Base-by-base conservation (phyloP, 2,888 invertebrate genomes). In the Saturnia japonica region DNA sequence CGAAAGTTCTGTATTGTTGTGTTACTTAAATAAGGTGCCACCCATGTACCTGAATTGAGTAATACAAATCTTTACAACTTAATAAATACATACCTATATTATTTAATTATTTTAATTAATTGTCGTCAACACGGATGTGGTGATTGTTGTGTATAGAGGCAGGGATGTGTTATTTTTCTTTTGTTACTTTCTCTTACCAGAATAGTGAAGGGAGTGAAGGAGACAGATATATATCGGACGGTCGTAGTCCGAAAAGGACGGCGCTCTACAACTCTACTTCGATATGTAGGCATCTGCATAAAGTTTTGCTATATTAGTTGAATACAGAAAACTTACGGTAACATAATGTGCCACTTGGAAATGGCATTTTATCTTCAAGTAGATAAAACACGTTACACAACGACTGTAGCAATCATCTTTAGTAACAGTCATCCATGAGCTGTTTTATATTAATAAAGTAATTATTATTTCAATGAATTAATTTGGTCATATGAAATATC, bases 141-240 rank as follows among this genome's bases (percentile, higher is more conserved):
- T 76, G 76, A 79, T 79, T 82, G 77, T 82, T 82, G 81, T 84
- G 80, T 82, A 86, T 88, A 87, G 86, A 86, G 86, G 85, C 85
- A 86, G 85, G 86, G 87, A 88, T 88, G 82, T 88, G 85, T 88
- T 91, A 89, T 89, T 91, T 91, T 91, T 90, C 91, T 91, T 91
- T 91, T 89, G 93, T 91, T 92, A 94, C 94, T 94, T 94, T 94
- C 94, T 94, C 94, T 92, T 92, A 85, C 80, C 88, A 85, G 86
- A 88, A 81, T 82, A 93, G 93, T 94, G 93, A 93, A 93, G 91
- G 93, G 93, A 90, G 90, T 71, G 88, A 93, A 77, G 77, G 86
- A 77, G 91, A 93, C 76, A 76, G 86, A 72, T 75, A 79, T 81
- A 88, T 81, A 72, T 72, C 71, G 74, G 72, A 68, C 45, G 69